Evolutionary conservation across 2,113 vertebrate species (phyloP), one percentile per base, ranked within the genome.

Genomic region (Megalops atlanticus): DNA sequence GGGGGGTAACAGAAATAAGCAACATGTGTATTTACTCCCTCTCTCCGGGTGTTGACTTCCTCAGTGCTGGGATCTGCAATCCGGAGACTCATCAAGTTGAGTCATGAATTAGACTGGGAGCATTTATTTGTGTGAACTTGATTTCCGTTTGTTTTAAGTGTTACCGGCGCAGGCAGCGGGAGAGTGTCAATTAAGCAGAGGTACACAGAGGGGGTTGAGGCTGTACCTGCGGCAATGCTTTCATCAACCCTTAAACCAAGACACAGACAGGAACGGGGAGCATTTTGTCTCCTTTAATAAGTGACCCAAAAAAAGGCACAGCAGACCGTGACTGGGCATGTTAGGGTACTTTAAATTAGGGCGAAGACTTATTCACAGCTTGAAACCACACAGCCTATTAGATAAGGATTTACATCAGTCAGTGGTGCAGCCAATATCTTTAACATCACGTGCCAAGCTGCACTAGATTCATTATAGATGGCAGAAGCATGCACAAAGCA

Each of bases 391-490:
- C 69, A 64, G 69, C 39, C 45, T 77, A 72, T 83, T 80, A 80
- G 64, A 27, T 31, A n/a, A 54, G 64, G 80, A 80, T 81, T 83
- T 81, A 76, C 41, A 52, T 36, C 54, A 79, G 35, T 75, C 80
- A 16, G 38, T 27, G 40, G 36, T 58, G 77, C 27, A 78, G 58
- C 54, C 77, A 70, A 43, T 38, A 35, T 11, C 10, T 16, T 14
- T 36, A 71, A 38, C n/a, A 71, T 35, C 24, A 27, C 3, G 69
- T 71, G 69, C 69, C 69, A 38, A 71, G 69, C 31, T 71, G 69
- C 18, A 38, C 6, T 71, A 38, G 15, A 71, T n/a, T 71, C 69
- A 71, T 12, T 16, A 69, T 35, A 36, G 33, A 38, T 5, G 7
- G 49, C 11, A 18, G 24, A 8, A 64, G 58, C n/a, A 64, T n/a